Evolutionary conservation across 2,113 vertebrate species (phyloP).

Genomic region (Prietella phreatophila): DNA sequence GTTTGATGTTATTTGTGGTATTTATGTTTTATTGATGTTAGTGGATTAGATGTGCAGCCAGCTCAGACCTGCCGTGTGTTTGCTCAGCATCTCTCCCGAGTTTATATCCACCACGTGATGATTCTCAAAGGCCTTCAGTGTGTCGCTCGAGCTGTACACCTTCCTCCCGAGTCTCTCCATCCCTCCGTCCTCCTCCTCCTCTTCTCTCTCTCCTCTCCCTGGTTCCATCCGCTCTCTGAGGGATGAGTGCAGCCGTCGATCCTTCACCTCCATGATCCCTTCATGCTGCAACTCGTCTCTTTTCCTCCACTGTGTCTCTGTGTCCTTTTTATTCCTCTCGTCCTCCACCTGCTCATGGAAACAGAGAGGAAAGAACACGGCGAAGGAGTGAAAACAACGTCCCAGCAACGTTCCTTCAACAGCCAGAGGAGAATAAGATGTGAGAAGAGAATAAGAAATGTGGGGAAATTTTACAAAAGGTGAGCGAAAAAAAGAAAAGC

Average conservation of each 20-base stretch:
- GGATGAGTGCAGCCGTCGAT: slow-evolving; percentile 96
- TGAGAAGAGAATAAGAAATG: background rate
- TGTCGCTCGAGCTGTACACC: slow-evolving; percentile 97
- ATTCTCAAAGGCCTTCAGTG: slow-evolving; percentile 94
- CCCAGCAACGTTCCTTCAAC: background rate
- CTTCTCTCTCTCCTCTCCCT: slow-evolving; percentile 63
- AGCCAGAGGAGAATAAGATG: background rate
- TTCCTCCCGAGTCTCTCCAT: slow-evolving; percentile 86
- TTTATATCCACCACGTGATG: slow-evolving; percentile 91
- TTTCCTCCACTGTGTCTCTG: slow-evolving; percentile 63
- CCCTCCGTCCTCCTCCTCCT: slow-evolving; percentile 52
- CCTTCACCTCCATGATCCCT: slow-evolving; percentile 98
- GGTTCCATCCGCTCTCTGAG: slow-evolving; percentile 89
- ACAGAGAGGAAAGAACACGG: slow-evolving; percentile 9
- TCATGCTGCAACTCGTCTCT: slow-evolving; percentile 81
- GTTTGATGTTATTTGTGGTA: background rate
- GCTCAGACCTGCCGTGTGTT: slow-evolving; percentile 84
- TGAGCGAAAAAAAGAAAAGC: background rate
- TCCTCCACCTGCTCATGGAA: slow-evolving; percentile 68
- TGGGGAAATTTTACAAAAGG: background rate
- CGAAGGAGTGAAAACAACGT: background rate
- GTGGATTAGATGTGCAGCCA: background rate
- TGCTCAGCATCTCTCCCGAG: slow-evolving; percentile 87
- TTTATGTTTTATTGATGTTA: background rate
- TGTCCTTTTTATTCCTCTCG: slow-evolving; percentile 32